phyloP scores from a whole-genome alignment of 2,113 vertebrate genomes.

The Salvator merianae region DNA sequence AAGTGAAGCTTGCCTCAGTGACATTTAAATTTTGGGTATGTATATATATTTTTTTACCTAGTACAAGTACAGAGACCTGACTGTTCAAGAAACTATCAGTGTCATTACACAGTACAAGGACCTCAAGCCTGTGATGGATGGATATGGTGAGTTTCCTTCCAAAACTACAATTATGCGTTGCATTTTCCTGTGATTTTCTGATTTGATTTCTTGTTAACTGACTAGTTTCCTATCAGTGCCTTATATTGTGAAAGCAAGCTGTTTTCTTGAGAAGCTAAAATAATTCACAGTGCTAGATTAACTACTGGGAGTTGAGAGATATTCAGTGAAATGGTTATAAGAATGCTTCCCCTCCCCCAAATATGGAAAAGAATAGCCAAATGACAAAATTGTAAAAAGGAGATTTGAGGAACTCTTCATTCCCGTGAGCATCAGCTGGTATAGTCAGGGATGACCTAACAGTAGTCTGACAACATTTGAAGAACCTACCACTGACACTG shows the following conservation, averaged over 20 bases:
- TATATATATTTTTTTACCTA: conserved; percentile 66
- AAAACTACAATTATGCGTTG: accelerated
- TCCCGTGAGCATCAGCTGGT: background rate
- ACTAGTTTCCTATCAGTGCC: background rate
- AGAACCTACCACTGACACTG: background rate
- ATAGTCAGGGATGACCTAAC: background rate
- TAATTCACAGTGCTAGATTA: background rate
- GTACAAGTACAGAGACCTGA: conserved; percentile 97
- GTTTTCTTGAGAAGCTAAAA: background rate
- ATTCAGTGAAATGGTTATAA: too few relatives aligned
- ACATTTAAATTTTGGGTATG: background rate
- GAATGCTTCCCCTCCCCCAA: too few relatives aligned
- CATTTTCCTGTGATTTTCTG: background rate
- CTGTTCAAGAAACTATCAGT: conserved; percentile 90
- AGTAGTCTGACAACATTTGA: background rate
- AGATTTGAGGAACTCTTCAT: background rate
- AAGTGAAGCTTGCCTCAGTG: conserved; percentile 13
- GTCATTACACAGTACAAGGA: conserved; percentile 96
- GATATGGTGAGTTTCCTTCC: conserved; percentile 83
- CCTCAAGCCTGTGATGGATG: conserved; percentile 95
- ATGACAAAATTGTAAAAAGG: background rate
- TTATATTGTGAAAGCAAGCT: background rate
- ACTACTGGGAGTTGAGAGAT: too few relatives aligned
- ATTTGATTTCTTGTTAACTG: background rate
- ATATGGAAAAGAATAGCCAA: too few relatives aligned